A percentile compares a stretch with the other conserved stretches of the same genome.
Evolutionary conservation across 2,797 vertebrate genomes (phyloP).

Genomic region (Lycodopsis pacificus): DNA sequence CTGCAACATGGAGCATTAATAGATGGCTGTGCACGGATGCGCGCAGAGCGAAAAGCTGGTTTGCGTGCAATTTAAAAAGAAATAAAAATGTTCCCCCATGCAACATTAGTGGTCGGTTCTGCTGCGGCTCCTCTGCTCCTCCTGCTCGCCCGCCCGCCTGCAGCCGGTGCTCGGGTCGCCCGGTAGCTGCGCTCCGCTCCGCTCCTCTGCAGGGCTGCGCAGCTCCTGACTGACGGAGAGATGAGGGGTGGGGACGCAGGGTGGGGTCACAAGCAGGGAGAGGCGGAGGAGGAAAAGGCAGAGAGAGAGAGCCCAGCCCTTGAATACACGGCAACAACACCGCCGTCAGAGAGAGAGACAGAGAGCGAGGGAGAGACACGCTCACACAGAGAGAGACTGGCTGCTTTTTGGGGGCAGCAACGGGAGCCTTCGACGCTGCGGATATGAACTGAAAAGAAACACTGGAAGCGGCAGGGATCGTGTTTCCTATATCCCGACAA

Average conservation of each 20-base stretch:
- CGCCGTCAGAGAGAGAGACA: constrained; percentile 66
- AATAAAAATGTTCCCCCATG: not conserved
- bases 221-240: constrained; percentile 78
- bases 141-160: not conserved
- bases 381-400: constrained; percentile 38
- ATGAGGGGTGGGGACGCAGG: constrained; percentile 94
- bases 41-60: not conserved
- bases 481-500: constrained; percentile 53
- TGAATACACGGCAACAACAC: constrained; percentile 85
- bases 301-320: constrained; percentile 88
- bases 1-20: constrained; percentile 33
- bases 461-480: constrained; percentile 69
- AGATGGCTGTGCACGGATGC: not conserved
- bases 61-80: constrained; percentile 8
- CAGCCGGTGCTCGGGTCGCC: constrained; percentile 43
- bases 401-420: constrained; percentile 61
- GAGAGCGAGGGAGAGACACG: constrained; percentile 38
- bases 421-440: constrained; percentile 80
- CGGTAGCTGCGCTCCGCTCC: constrained; percentile 39
- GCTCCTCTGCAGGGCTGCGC: constrained; percentile 71
- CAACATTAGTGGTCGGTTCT: not conserved
- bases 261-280: constrained; percentile 92
- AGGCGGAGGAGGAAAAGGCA: constrained; percentile 89
- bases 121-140: constrained; percentile 7
- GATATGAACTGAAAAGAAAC: constrained; percentile 79